Conservation (phyloP, 2,797 vertebrate species). For the Arctocebus calabarensis region DNA sequence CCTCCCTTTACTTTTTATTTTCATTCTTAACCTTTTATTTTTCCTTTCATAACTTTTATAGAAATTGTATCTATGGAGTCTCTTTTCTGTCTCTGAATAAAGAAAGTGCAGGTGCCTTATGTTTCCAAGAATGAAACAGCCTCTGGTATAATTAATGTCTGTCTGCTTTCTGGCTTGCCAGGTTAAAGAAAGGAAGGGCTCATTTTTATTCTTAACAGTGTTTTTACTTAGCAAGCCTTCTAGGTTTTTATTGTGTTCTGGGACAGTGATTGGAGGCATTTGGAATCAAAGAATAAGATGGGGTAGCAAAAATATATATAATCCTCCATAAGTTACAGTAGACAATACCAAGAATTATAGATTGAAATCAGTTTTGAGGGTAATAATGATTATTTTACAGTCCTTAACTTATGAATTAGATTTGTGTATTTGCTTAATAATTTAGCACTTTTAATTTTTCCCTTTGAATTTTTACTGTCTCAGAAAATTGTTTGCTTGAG, state of each 20-base stretch:
- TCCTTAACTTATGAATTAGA: slow-evolving; percentile 12
- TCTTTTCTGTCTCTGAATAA: slow-evolving; percentile 27
- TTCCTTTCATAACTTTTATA: slow-evolving; percentile 28
- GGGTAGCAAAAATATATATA: slow-evolving; percentile 1
- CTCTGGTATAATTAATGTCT: neutral
- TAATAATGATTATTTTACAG: slow-evolving; percentile 19
- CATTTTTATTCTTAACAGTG: too few species aligned
- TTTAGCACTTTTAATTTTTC: slow-evolving; percentile 36
- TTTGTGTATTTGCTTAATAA: slow-evolving; percentile 32
- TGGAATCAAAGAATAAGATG: neutral
- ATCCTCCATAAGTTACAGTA: neutral
- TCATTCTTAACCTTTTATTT: slow-evolving; percentile 48
- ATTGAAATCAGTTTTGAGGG: slow-evolving; percentile 48
- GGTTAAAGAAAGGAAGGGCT: neutral
- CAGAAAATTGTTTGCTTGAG: slow-evolving; percentile 36
- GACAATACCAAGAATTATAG: neutral
- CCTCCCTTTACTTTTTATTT: slow-evolving; percentile 41
- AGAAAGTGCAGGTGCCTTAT: neutral
- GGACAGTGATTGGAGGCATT: neutral
- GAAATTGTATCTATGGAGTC: neutral
- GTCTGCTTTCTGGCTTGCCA: neutral
- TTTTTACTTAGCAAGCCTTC: neutral
- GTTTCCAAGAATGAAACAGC: neutral
- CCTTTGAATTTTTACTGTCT: slow-evolving; percentile 54
- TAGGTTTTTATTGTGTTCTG: neutral